Conservation (phyloP, 2,888 invertebrate genomes). For the Acholoe squamosa region DNA sequence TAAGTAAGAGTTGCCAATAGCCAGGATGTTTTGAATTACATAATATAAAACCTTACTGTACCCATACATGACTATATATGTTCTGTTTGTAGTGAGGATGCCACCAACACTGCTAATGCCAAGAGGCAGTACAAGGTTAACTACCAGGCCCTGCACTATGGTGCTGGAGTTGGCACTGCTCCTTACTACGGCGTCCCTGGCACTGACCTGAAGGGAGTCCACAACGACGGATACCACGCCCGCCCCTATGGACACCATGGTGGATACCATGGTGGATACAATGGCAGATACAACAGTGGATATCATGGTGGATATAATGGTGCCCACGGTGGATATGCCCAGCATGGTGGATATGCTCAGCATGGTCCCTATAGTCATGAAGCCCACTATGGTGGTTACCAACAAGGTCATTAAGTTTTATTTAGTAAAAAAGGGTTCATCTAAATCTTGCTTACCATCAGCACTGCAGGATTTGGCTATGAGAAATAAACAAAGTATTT, state of each 20-base stretch:
- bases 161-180: conserved; percentile 41
- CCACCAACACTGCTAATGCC: neutral
- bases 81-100: neutral
- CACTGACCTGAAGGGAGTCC: neutral
- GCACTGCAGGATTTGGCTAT: too few relatives aligned
- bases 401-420: too few relatives aligned
- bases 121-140: neutral
- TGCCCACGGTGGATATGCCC: neutral
- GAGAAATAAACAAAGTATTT: too few relatives aligned
- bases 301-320: neutral
- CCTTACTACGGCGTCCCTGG: conserved; percentile 15
- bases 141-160: conserved; percentile 2
- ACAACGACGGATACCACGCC: neutral
- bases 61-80: too few relatives aligned
- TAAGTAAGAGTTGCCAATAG: neutral
- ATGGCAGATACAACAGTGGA: neutral
- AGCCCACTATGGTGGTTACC: conserved; percentile 10
- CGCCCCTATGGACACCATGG: neutral
- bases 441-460: too few relatives aligned
- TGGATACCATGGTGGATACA: neutral
- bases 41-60: neutral
- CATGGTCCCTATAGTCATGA: neutral
- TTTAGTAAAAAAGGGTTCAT: too few relatives aligned
- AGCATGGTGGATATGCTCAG: conserved; percentile 6
- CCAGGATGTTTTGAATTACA: neutral